These are phyloP conservation scores for Nudaria mundana DNA, from an alignment of 2,888 invertebrate species.

Conservation along the genomic window DNA sequence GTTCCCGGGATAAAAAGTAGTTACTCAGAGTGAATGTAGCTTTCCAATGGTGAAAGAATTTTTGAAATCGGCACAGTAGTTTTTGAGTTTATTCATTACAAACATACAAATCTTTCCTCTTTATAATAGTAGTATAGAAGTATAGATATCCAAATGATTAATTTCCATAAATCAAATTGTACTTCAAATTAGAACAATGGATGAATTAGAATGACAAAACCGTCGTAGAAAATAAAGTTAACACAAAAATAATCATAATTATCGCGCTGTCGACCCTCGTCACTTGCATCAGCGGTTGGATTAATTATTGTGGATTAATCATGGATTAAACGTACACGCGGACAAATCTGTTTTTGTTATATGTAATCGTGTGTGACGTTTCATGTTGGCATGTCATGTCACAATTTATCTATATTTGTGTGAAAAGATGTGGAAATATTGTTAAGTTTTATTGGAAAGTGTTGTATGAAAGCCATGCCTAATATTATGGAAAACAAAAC, in stretches of 20 bases:
- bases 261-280: constrained; percentile 71
- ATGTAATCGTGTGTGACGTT: constrained; percentile 51
- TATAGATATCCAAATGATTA: too few species aligned
- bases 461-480: background rate
- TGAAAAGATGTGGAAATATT: background rate
- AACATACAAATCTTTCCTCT: too few species aligned
- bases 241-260: constrained; percentile 60
- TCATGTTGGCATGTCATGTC: constrained; percentile 34
- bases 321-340: constrained; percentile 53
- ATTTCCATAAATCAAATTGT: too few species aligned
- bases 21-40: too few species aligned
- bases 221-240: constrained; percentile 4
- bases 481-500: too few species aligned
- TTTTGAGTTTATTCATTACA: too few species aligned
- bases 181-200: background rate
- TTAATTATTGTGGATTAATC: constrained; percentile 70
- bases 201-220: too few species aligned
- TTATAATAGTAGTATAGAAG: too few species aligned
- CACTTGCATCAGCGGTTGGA: constrained; percentile 62
- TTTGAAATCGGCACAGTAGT: too few species aligned
- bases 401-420: constrained; percentile 15
- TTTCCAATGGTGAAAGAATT: too few species aligned
- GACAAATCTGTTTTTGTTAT: constrained; percentile 56
- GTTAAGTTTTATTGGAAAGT: background rate
- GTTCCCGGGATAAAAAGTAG: too few species aligned